Conservation (phyloP, 2,113 vertebrate genomes). For the Chitala chitala region DNA sequence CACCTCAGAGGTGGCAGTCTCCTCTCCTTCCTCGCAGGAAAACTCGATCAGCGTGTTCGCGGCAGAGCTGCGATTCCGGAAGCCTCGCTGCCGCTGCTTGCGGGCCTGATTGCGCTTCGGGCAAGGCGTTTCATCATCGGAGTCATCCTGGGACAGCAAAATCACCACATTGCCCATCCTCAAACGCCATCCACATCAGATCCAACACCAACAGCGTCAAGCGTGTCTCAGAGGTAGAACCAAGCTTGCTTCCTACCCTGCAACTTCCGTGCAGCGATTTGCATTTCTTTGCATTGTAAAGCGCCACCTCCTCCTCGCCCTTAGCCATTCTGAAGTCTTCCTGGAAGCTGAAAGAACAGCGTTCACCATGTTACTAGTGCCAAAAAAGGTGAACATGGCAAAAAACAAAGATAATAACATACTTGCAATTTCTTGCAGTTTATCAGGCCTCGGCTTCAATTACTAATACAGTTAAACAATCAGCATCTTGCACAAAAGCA, state of each 20-base stretch:
- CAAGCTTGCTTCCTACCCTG: conserved; percentile 45
- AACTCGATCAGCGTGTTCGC: conserved; percentile 60
- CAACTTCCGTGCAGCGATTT: conserved; percentile 63
- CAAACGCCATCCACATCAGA: neutral
- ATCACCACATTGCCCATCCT: neutral
- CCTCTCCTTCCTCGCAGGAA: conserved; percentile 81
- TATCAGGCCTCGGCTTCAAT: too few relatives aligned
- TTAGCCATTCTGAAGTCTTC: conserved; percentile 73
- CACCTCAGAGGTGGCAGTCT: conserved; percentile 67
- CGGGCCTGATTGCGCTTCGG: conserved; percentile 53
- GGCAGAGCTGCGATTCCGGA: conserved; percentile 48
- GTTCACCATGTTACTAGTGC: too few relatives aligned
- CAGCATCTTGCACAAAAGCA: too few relatives aligned
- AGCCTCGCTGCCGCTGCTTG: conserved; percentile 53
- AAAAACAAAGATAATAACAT: too few relatives aligned
- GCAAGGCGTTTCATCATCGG: conserved; percentile 61
- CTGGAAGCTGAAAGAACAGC: conserved; percentile 63
- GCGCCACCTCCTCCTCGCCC: conserved; percentile 79
- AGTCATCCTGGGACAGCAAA: conserved; percentile 65
- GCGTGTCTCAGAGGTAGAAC: neutral
- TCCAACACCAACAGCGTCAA: neutral
- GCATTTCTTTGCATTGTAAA: conserved; percentile 75
- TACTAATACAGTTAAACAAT: too few relatives aligned
- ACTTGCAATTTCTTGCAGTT: too few relatives aligned
- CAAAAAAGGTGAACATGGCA: too few relatives aligned